phyloP scores from a whole-genome alignment of 2,797 vertebrate genomes.

The Poecilia velifera region DNA sequence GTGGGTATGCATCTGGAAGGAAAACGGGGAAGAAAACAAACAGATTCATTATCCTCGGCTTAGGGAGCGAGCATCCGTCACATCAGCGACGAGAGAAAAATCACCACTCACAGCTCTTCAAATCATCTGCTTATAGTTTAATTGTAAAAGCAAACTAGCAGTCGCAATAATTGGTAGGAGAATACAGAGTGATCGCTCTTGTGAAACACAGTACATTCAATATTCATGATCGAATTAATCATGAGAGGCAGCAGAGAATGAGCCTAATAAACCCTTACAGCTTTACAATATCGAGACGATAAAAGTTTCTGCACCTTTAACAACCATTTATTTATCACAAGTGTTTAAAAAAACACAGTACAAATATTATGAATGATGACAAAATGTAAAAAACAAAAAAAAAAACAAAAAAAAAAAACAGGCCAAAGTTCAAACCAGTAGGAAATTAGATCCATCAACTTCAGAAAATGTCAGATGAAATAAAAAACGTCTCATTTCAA shows the following conservation, averaged over 20 bases:
- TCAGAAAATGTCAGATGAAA: not conserved
- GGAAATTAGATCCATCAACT: not conserved
- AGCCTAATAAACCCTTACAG: conserved; percentile 5
- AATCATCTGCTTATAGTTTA: conserved; percentile 66
- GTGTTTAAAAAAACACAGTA: not conserved
- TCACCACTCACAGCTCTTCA: conserved; percentile 52
- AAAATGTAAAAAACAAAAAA: not conserved
- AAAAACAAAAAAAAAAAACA: not conserved
- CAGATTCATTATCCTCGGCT: conserved; percentile 69
- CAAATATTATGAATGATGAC: not conserved
- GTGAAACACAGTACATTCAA: conserved; percentile 26
- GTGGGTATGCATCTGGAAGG: conserved; percentile 49
- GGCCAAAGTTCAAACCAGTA: not conserved
- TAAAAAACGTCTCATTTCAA: not conserved
- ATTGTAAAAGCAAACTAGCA: conserved; percentile 32
- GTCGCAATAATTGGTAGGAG: conserved; percentile 35
- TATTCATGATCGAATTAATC: conserved; percentile 43
- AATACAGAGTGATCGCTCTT: conserved; percentile 36
- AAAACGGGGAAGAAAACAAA: conserved; percentile 46
- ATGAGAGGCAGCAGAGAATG: conserved; percentile 23
- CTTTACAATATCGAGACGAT: conserved; percentile 9
- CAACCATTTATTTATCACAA: conserved; percentile 19
- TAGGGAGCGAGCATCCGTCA: conserved; percentile 51
- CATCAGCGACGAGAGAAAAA: conserved; percentile 38
- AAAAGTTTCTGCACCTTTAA: not conserved